Evolutionary conservation across 2,113 vertebrate species (phyloP), one percentile per base, ranked within the genome.

Genomic region (Actinemys pallida): DNA sequence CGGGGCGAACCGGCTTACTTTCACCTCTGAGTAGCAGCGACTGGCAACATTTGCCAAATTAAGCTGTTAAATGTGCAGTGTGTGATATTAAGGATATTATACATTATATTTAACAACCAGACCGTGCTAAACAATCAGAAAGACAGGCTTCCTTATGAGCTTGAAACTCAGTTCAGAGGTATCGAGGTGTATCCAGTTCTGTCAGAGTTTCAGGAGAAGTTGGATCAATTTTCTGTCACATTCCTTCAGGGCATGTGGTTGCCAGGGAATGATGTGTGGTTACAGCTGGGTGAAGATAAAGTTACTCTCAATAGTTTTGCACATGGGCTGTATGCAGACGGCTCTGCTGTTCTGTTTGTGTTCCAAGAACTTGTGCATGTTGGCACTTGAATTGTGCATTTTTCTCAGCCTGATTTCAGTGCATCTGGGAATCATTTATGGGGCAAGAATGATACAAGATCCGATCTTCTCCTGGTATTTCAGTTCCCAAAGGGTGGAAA

Each of bases 51-150:
- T 93, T 95, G 89, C 92, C 16, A 0, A 96, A 96, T 96, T 91
- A 96, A 96, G 96, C 93, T 94, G 95, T 94, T 97, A 96, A 97
- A 96, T 84, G 90, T 8, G 81, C 90, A 86, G 53, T 83, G 95
- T 96, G 94, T 91, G 94, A 95, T 95, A 96, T 95, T 95, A 95
- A 95, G 93, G 94, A 89, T 90, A 89, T 94, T 97, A 80, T 95
- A 94, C 93, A 94, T 96, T 96, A 94, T 90, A 95, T 93, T 84
- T 10, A 96, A 91, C 72, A 90, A 91, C 94, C 59, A 90, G 90
- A 94, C 1, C 81, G 62, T 96, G 90, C 93, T 96, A 96, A 96
- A 84, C 86, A 96, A 96, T 95, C 95, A 94, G 83, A 85, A 57
- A 97, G 96, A 94, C 96, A 96, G 84, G 72, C 91, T 94, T 69